phyloP scores from a whole-genome alignment of 2,888 invertebrate genomes.

The Dyspetes luteomarginatus region DNA sequence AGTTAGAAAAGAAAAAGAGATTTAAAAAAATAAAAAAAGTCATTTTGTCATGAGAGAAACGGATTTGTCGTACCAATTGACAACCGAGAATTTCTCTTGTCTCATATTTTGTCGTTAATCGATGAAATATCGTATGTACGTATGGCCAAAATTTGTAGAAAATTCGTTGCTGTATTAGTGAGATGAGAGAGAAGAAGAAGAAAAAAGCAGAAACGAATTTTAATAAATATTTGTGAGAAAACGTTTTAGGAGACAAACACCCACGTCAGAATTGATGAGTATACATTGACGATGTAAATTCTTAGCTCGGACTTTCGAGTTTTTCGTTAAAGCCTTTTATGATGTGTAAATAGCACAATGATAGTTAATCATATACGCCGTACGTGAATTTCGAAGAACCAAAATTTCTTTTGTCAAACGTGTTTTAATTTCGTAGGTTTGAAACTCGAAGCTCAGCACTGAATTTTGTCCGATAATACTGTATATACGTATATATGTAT shows the following conservation, averaged over 20 bases:
- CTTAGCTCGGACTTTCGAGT: conserved; percentile 14
- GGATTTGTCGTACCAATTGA: conserved; percentile 27
- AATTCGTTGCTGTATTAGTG: conserved; percentile 36
- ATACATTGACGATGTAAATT: background rate
- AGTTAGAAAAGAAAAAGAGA: conserved; percentile 31
- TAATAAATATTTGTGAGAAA: conserved; percentile 30
- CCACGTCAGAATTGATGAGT: too few relatives aligned
- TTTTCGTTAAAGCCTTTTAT: background rate
- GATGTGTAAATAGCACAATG: background rate
- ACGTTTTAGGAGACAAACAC: background rate
- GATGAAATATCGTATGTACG: conserved; percentile 31
- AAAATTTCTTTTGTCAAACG: background rate
- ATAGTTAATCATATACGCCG: conserved; percentile 14
- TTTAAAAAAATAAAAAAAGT: conserved; percentile 31
- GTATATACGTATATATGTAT: conserved; percentile 62
- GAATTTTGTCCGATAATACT: conserved; percentile 56
- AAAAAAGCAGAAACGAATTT: conserved; percentile 5
- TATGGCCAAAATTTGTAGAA: conserved; percentile 7
- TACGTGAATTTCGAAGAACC: background rate
- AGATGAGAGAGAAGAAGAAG: conserved; percentile 16
- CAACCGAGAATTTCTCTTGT: conserved; percentile 35
- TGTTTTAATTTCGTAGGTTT: background rate
- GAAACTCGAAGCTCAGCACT: conserved; percentile 33
- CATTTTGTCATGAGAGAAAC: conserved; percentile 36
- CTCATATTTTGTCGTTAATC: conserved; percentile 25